Base-by-base conservation (phyloP, 2,797 vertebrate genomes). In the Crocidura indochinensis region DNA sequence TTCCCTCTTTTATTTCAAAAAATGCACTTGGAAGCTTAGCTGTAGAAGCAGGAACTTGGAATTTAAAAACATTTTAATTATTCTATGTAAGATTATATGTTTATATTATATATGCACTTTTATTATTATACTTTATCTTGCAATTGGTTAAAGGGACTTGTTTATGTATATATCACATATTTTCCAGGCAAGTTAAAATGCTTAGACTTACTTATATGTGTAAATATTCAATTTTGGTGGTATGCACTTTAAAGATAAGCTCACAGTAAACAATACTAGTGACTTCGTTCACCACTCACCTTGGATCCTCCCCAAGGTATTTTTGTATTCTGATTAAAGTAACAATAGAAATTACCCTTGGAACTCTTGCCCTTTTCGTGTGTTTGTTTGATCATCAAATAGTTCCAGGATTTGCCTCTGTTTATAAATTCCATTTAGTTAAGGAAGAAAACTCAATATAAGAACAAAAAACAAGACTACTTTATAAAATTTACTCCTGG, bases 1-100 rank as follows among this genome's bases (percentile, higher is more conserved):
- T 91, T 6, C 71, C 47, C 73, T 82, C n/a, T 92, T 94, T 92
- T 90, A 56, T 71, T 94, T 87, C 94, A 91, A 84, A 93, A 75
- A 85, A 8, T 6, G 75, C 69, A 7, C 84, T 6, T 94, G 29
- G 81, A 87, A 90, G 12, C 85, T 91, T 10, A 94, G 49, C 84
- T 94, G 88, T 87, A 60, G 2, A 93, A 88, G 71, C 53, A 96
- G 53, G 8, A 29, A 74, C 84, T 93, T 76, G 91, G 79, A 84
- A 72, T 73, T 77, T 87, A 94, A 77, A 26, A 27, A 81, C 15
- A 47, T 26, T 31, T 20, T 92, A 27, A 84, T 76, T 91, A 71
- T 72, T 92, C 46, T 88, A 49, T 84, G 10, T 94, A 87, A 94
- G 90, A 67, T 82, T 27, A 91, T 84, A 73, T 8, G 84, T 90